Percentiles rank a stretch among this genome's conserved stretches.
phyloP scores from a whole-genome alignment of 2,113 vertebrate genomes.

The Hippolais icterina region DNA sequence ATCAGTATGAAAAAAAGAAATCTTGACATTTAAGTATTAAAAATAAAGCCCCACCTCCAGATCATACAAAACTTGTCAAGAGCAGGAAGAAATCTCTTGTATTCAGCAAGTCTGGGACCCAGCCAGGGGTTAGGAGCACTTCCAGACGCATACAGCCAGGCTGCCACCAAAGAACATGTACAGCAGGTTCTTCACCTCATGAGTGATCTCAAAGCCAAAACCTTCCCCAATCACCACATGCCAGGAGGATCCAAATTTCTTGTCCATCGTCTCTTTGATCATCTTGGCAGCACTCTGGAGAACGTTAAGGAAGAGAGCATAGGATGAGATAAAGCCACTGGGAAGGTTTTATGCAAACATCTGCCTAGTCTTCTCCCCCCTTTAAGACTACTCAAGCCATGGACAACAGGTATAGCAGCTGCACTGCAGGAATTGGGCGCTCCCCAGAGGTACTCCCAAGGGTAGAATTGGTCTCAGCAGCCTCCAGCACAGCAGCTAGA shows the following conservation, averaged over 20 bases:
- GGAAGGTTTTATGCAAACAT: not conserved
- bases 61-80: constrained; percentile 40
- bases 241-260: constrained; percentile 98
- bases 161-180: constrained; percentile 98
- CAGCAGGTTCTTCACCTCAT: constrained; percentile 95
- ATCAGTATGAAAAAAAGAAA: constrained; percentile 11
- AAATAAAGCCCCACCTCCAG: constrained; percentile 57
- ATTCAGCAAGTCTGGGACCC: not conserved
- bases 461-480: not conserved
- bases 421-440: not conserved
- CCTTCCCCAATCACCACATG: constrained; percentile 96
- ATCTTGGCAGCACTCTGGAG: constrained; percentile 94
- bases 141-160: constrained; percentile 95
- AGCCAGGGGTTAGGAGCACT: constrained; percentile 86
- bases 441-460: not conserved
- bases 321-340: not conserved
- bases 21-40: constrained; percentile 31
- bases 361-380: not conserved
- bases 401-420: not conserved
- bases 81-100: constrained; percentile 28
- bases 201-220: constrained; percentile 95
- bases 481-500: not conserved
- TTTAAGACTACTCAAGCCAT: not conserved
- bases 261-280: constrained; percentile 99
- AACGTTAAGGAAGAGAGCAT: not conserved